Evolutionary conservation across 2,888 invertebrate species (phyloP).

Genomic region (Pilophorus perplexus): DNA sequence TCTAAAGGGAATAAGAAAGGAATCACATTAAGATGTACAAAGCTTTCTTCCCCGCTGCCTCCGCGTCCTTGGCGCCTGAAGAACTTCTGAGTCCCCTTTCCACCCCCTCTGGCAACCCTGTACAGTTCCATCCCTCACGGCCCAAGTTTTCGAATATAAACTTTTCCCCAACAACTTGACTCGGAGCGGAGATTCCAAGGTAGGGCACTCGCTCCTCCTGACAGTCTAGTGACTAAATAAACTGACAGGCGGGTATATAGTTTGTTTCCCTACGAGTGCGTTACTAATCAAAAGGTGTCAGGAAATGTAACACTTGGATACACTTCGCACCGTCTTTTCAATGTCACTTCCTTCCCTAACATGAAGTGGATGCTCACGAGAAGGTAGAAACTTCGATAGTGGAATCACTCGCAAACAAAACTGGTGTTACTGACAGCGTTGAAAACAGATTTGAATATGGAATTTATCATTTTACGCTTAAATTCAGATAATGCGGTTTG

Average conservation of each 20-base stretch:
- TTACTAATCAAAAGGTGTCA: too few species aligned
- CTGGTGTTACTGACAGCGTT: too few species aligned
- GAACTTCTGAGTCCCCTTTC: not conserved
- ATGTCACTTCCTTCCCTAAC: too few species aligned
- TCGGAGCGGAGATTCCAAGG: slow-evolving; percentile 6
- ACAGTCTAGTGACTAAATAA: not conserved
- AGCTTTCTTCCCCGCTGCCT: slow-evolving; percentile 3
- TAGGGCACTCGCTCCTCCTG: not conserved
- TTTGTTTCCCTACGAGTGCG: not conserved
- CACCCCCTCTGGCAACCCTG: not conserved
- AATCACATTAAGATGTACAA: slow-evolving; percentile 17
- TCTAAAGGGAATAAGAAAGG: slow-evolving; percentile 19
- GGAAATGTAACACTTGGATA: too few species aligned
- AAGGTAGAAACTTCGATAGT: too few species aligned
- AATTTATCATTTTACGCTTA: too few species aligned
- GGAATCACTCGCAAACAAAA: too few species aligned
- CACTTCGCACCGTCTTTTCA: too few species aligned
- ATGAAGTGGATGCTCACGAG: too few species aligned
- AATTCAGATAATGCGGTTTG: too few species aligned
- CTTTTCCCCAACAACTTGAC: slow-evolving; percentile 2
- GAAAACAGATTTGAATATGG: too few species aligned
- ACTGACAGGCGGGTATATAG: not conserved
- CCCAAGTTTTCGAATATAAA: slow-evolving; percentile 17
- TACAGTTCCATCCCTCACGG: slow-evolving; percentile 19
- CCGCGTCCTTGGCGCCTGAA: too few species aligned